Conservation (phyloP, 2,113 vertebrate genomes). For the Erythrocebus patas region DNA sequence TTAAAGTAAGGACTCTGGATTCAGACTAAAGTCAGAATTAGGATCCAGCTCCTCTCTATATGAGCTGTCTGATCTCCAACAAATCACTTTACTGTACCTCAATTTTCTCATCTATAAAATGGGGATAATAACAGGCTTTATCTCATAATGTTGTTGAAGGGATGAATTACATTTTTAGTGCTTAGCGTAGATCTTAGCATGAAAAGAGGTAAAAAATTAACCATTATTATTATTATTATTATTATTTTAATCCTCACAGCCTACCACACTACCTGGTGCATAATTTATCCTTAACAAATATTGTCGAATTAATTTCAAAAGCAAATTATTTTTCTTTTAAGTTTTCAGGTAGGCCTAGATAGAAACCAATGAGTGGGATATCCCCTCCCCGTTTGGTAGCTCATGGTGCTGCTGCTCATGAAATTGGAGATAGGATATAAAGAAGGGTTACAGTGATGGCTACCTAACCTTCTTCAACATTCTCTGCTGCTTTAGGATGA, state of each 20-base stretch:
- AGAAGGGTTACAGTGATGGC: neutral
- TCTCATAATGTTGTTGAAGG: neutral
- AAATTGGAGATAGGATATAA: neutral
- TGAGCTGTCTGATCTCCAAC: neutral
- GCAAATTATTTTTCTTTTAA: neutral
- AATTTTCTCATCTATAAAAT: neutral
- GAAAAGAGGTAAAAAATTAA: neutral
- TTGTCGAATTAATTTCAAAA: neutral
- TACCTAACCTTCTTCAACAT: neutral
- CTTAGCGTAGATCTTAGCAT: neutral
- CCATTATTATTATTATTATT: neutral
- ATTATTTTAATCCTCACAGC: neutral
- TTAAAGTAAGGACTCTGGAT: neutral
- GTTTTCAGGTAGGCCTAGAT: neutral
- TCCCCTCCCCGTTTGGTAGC: neutral
- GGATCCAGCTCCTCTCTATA: neutral
- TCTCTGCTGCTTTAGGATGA: neutral
- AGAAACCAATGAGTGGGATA: neutral
- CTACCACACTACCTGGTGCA: neutral
- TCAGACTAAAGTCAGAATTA: neutral
- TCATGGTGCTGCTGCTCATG: rapidly evolving
- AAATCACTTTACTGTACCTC: neutral
- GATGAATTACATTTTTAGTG: neutral
- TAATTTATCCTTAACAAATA: neutral
- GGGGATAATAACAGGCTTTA: neutral